Percentiles rank a stretch among this genome's conserved stretches.
phyloP scores from a whole-genome alignment of 1,140 invertebrate species.

The Drosophila albomicans region DNA sequence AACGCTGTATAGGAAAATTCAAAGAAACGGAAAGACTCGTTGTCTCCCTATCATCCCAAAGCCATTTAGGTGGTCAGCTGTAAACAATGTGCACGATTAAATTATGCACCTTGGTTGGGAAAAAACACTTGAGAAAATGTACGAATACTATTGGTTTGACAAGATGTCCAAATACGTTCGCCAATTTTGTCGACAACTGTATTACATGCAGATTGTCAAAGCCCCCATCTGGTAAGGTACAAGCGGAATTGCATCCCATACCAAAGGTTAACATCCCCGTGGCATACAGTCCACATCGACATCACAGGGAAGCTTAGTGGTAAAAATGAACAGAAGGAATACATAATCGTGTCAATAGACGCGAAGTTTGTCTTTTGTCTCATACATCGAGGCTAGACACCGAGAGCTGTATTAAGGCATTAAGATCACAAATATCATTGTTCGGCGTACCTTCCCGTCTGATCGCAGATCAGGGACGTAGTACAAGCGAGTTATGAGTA shows the following conservation, averaged over 20 bases:
- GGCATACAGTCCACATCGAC: slow-evolving; percentile 20
- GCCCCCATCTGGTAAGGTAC: background rate
- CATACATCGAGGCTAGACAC: background rate
- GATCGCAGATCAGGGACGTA: background rate
- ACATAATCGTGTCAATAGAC: slow-evolving; percentile 21
- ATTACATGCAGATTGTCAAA: background rate
- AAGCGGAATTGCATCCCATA: background rate
- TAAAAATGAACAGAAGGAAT: slow-evolving; percentile 26
- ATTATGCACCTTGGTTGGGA: too few species aligned
- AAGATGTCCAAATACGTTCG: background rate
- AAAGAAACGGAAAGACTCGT: too few species aligned
- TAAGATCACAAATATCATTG: background rate
- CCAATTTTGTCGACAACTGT: slow-evolving; percentile 1
- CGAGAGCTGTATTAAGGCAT: background rate
- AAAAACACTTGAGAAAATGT: background rate
- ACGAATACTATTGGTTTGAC: background rate
- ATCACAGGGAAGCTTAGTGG: slow-evolving; percentile 16
- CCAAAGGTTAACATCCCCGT: background rate
- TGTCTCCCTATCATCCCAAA: too few species aligned
- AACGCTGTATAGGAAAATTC: too few species aligned
- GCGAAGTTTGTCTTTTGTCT: slow-evolving; percentile 8
- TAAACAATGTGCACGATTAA: too few species aligned
- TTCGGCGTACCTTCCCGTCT: background rate
- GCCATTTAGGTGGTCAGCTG: too few species aligned
- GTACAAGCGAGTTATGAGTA: background rate